Evolutionary conservation across 53 echinoderm and acorn worm species (phyloP), one percentile per base, ranked within the genome.

Genomic region (Crossaster papposus): DNA sequence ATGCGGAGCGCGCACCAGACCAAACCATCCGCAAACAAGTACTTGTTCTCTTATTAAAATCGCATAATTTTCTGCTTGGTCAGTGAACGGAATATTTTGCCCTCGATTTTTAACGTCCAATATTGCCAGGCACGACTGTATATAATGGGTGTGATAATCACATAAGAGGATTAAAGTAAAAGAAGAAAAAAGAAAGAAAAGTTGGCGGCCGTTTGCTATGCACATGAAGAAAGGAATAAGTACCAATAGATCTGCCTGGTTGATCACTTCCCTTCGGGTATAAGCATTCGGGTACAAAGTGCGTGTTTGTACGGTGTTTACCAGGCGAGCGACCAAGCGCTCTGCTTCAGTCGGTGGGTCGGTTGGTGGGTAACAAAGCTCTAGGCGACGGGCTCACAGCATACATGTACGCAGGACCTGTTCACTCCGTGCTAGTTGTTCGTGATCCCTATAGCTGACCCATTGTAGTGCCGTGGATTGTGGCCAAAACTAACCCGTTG

Each of bases 131-230:
- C 55, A 8, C 75, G 31, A 75, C 54, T 32, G 51, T 32, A 77
- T n/a, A n/a, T n/a, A n/a, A n/a, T n/a, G 62, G 77, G 54, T 58
- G 76, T 76, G 33, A 52, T 75, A 76, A 87, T 58, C 87, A 36
- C 51, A 17, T 87, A 87, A 87, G 75, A 87, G 87, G 87, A 87
- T 87, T 87, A 87, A 44, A 36, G 30, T 58, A 24, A 55, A 55
- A n/a, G n/a, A n/a, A n/a, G n/a, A n/a, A n/a, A n/a, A n/a, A n/a
- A n/a, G n/a, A n/a, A n/a, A n/a, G n/a, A n/a, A 58, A 87, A 54
- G 71, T 87, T 35, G n/a, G n/a, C 22, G 87, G 75, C 58, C 87
- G 77, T 53, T 68, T n/a, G n/a, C n/a, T n/a, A n/a, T n/a, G n/a
- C n/a, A n/a, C n/a, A n/a, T n/a, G n/a, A n/a, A n/a, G n/a, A n/a